phyloP scores from a whole-genome alignment of 2,113 vertebrate genomes.

The Mesoclemmys tuberculata region DNA sequence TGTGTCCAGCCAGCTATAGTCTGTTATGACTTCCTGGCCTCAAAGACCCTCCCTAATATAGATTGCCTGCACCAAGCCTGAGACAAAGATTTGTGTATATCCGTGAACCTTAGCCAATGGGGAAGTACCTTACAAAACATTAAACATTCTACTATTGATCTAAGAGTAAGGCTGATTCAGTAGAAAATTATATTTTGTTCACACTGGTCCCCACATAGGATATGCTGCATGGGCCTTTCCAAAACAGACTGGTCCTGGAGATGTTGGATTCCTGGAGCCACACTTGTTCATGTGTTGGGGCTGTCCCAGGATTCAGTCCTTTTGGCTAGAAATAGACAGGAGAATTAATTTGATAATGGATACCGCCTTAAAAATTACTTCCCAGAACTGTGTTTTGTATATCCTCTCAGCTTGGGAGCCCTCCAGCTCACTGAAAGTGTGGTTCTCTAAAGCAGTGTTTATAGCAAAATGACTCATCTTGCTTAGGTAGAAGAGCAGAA shows the following conservation, averaged over 20 bases:
- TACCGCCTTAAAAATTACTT: not conserved
- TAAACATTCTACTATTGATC: not conserved
- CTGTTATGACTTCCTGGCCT: not conserved
- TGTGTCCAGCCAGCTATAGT: not conserved
- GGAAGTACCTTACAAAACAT: not conserved
- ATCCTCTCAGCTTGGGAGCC: not conserved
- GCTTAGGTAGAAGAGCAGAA: not conserved
- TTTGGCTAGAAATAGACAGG: not conserved
- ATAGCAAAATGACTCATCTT: not conserved
- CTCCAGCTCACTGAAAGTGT: not conserved
- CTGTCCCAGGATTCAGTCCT: not conserved
- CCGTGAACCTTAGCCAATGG: not conserved
- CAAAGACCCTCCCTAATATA: not conserved
- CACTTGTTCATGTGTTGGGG: not conserved
- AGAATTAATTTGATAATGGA: not conserved
- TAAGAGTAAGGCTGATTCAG: not conserved
- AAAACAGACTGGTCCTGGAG: not conserved
- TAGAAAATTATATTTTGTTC: not conserved
- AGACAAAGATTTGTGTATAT: not conserved
- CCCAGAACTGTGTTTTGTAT: not conserved
- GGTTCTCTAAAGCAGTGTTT: not conserved
- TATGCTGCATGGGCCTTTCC: not conserved
- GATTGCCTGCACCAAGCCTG: not conserved
- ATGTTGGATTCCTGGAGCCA: not conserved
- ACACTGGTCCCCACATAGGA: not conserved